Evolutionary conservation across 1,140 invertebrate species (phyloP), one percentile per base, ranked within the genome.

Genomic region (Caenorhabditis latens): DNA sequence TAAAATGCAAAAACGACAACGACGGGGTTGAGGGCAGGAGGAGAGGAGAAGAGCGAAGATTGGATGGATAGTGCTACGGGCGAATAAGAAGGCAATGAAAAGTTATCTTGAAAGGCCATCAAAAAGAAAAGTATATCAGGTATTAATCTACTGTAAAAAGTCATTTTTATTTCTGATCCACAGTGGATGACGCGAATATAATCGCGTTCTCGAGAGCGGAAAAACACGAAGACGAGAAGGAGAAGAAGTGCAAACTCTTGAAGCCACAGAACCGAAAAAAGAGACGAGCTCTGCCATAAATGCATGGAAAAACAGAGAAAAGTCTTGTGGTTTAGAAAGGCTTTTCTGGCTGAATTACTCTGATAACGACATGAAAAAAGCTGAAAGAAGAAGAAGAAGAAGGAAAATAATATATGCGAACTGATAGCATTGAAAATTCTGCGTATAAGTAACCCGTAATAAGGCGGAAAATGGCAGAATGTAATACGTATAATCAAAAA

Each of bases 231-330:
- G 71, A 79, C n/a, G 71, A 50, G 61, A 71, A 19, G 65, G 16
- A 65, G 8, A 24, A 71, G 46, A 46, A 71, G 65, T 71, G 65
- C 65, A 46, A 71, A 24, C 43, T 24, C 21, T 79, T 13, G 71
- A 50, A 11, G 46, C n/a, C 2, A n/a, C 16, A 11, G 9, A 65
- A 40, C 58, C 58, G 8, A 24, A n/a, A n/a, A 61, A 61, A 24
- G 21, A 19, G 58, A 61, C 58, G 16, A 8, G 9, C 13, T 19
- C 40, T 9, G 8, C 65, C 65, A 79, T 79, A 79, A 79, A 79
- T 79, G 71, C 71, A 79, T 79, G 21, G 46, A 79, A 79, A 79
- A 79, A 79, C 19, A 79, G 21, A 13, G 61, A 63, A 63, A 79
- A 79, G 46, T n/a, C 19, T 24, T 13, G 46, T 53, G 71, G 46